Base-by-base conservation (phyloP, 2,113 vertebrate genomes). In the Aix galericulata region DNA sequence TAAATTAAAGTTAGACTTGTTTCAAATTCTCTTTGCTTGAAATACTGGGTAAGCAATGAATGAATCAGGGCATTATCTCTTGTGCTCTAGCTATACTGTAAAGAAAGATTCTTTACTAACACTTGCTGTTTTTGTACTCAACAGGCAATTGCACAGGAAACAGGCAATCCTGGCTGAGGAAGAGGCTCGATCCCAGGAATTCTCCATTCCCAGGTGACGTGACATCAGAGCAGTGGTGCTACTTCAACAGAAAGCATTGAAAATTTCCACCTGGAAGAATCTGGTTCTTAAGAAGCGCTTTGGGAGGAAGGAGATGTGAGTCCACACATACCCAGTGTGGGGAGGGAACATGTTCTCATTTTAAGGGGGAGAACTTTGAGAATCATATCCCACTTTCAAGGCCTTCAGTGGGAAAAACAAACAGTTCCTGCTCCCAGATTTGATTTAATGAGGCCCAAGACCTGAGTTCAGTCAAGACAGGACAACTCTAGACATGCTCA, bases 261-360 rank as follows among this genome's bases (percentile, higher is more conserved):
- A 60, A 40, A 82, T 10, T 8, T 25, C 78, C 67, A 44, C 58
- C 67, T 73, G 73, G 53, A 86, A 83, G 34, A n/a, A 36, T 15
- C 31, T 25, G 72, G 34, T 22, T 53, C 53, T 53, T 26, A 3
- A 48, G 21, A 34, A 31, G 13, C 8, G 4, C 21, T 46, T 34
- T 16, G 18, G 36, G 31, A 44, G 14, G 55, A 77, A 58, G 26
- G n/a, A 62, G 34, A 71, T 10, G 56, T 4, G 56, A 89, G 53
- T 29, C 64, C 2, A 8, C 15, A 46, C 0, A 0, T 3, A 77
- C 10, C 6, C 1, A 0, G 2, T 4, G 25, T 12, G 7, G 36
- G 29, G 34, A 88, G 6, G 58, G 22, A 25, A 80, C 59, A 46
- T 22, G 13, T 74, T 44, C 60, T 64, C 36, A 27, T 40, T 64